Evolutionary conservation across 2,113 vertebrate genomes (phyloP), one percentile per base, ranked within the genome.

Genomic region (Tor tambroides): DNA sequence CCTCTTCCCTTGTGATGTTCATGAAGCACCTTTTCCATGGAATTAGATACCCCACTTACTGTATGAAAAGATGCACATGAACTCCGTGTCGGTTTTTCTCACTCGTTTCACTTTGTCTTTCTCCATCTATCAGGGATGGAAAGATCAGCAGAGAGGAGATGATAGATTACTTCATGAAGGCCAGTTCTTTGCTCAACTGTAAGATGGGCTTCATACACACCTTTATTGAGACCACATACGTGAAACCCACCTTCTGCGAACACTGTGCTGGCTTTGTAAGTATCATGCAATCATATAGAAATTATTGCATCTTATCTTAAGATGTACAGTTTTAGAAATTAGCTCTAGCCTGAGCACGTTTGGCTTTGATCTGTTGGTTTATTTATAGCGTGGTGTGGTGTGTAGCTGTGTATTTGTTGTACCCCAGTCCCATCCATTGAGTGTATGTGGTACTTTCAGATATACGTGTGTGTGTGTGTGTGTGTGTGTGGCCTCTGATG

Each of bases 121-220:
- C 46, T 77, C 30, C 49, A 0, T 85, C 17, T 69, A 8, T 83
- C 88, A 97, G 97, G 90, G 97, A 98, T 1, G 97, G 97, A 38
- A 95, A 96, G 93, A 97, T 98, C 94, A 98, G 96, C 92, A 93
- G 94, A 54, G 96, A 98, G 9, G 97, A 98, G 92, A 98, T 98
- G 97, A 89, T 96, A 1, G 96, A 96, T 85, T 98, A 97, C 91
- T 98, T 98, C 80, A 95, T 96, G 94, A 96, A 95, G 88, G 96
- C 96, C 91, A 98, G 96, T 90, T 96, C 96, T 2, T 94, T 96
- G 89, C 94, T 98, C 26, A 96, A 96, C 72, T 96, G 96, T 90
- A 97, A 97, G 92, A 97, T 97, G 97, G 97, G 97, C 67, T 97
- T 97, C 94, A 94, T 97, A 71, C 97, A 98, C 94, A 96, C 94